phyloP scores from a whole-genome alignment of 2,888 invertebrate species.

The Anodontia alba region DNA sequence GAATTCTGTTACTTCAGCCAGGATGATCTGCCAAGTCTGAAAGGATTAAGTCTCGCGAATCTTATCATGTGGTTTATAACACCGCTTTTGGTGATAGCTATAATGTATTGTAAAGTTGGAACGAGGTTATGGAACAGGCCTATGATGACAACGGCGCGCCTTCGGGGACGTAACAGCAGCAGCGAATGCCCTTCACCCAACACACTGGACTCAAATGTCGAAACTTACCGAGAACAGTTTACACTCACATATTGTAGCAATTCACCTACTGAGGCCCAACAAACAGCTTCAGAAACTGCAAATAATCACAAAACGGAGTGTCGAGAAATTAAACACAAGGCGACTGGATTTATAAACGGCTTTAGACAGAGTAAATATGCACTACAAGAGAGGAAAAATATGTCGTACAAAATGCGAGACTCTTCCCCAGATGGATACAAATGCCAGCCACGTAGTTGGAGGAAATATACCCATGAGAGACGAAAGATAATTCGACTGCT shows the following conservation, averaged over 20 bases:
- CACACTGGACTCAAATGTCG: background rate
- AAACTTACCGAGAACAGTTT: too few species aligned
- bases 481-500: slow-evolving; percentile 94
- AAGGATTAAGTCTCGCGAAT: slow-evolving; percentile 87
- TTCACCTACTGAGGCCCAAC: background rate
- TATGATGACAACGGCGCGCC: background rate
- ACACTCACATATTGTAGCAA: too few species aligned
- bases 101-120: slow-evolving; percentile 88
- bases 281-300: background rate
- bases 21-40: slow-evolving; percentile 44
- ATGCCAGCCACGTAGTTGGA: too few species aligned
- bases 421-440: too few species aligned
- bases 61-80: slow-evolving; percentile 93
- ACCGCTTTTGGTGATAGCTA: slow-evolving; percentile 90
- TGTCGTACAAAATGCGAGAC: too few species aligned
- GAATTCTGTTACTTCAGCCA: slow-evolving; percentile 59
- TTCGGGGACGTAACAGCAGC: background rate
- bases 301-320: too few species aligned
- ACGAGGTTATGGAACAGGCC: background rate
- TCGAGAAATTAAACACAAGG: too few species aligned
- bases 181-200: background rate
- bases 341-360: too few species aligned
- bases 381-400: too few species aligned
- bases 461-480: background rate
- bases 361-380: too few species aligned